These are phyloP conservation scores for Apis laboriosa DNA, from an alignment of 1,140 invertebrate species.

Conservation along the genomic window DNA sequence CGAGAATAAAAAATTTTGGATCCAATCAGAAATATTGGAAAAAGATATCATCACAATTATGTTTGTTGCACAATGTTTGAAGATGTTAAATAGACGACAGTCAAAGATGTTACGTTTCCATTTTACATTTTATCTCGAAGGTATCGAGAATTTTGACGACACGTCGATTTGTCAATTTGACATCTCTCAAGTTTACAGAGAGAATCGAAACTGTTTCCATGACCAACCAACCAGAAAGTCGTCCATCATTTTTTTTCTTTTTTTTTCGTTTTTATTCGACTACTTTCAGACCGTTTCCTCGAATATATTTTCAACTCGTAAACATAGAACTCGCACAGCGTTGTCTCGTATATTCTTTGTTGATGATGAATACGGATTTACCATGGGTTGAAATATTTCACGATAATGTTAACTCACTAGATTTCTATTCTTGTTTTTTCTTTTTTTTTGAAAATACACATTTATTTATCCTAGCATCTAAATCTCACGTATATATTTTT, in stretches of 20 bases:
- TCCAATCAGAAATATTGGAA: too few species aligned
- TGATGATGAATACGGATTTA: too few species aligned
- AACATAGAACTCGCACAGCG: neutral
- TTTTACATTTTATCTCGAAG: neutral
- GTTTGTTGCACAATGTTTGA: too few species aligned
- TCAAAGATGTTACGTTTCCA: slow-evolving; percentile 18
- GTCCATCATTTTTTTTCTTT: slow-evolving; percentile 28
- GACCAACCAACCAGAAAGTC: slow-evolving; percentile 2
- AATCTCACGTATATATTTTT: too few species aligned
- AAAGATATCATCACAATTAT: neutral
- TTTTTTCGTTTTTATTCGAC: neutral
- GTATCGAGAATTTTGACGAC: neutral
- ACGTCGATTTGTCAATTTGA: neutral
- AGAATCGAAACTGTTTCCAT: slow-evolving; percentile 8
- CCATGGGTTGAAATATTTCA: too few species aligned
- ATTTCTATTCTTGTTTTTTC: too few species aligned
- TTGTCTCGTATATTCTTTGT: slow-evolving; percentile 7
- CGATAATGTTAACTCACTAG: too few species aligned
- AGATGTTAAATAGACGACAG: too few species aligned
- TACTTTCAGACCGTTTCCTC: slow-evolving; percentile 19
- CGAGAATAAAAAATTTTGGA: too few species aligned
- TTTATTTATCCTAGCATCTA: too few species aligned
- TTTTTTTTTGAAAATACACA: too few species aligned
- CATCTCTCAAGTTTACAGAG: neutral
- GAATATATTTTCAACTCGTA: slow-evolving; percentile 49